Evolutionary conservation across 37 sponge, comb jelly and placozoan genomes (phyloP).

Genomic region (Sycon ciliatum): DNA sequence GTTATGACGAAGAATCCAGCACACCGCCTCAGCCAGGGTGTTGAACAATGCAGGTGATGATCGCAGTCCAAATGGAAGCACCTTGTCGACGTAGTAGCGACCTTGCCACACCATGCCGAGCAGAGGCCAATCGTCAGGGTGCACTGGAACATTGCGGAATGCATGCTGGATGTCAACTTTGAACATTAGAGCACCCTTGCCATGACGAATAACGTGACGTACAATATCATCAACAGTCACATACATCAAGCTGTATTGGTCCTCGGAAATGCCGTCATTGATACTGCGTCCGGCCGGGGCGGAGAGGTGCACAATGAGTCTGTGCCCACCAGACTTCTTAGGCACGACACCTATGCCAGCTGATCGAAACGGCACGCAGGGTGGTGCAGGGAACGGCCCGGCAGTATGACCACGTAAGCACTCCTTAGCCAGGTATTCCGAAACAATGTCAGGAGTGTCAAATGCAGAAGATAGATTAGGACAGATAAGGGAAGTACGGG

Average conservation of each 20-base stretch:
- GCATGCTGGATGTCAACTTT: slow-evolving; percentile 24
- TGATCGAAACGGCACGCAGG: too few species aligned
- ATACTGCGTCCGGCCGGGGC: slow-evolving; percentile 2
- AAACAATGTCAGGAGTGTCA: too few species aligned
- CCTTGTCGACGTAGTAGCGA: slow-evolving; percentile 13
- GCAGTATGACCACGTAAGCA: too few species aligned
- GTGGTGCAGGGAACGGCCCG: too few species aligned
- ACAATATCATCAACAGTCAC: slow-evolving; percentile 17
- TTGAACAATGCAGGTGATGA: slow-evolving; percentile 11
- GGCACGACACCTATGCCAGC: too few species aligned
- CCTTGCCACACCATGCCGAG: slow-evolving; percentile 28
- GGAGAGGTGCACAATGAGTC: background rate
- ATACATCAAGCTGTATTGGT: slow-evolving; percentile 19
- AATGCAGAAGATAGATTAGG: too few species aligned
- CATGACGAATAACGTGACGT: background rate
- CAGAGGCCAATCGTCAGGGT: slow-evolving; percentile 13
- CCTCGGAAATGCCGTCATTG: slow-evolving; percentile 20
- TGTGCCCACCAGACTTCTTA: too few species aligned
- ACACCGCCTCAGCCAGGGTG: slow-evolving; percentile 10
- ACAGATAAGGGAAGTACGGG: too few species aligned
- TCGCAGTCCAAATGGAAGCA: background rate
- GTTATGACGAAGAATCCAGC: background rate
- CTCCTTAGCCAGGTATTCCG: too few species aligned
- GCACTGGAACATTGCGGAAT: slow-evolving; percentile 17
- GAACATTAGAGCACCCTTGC: background rate